These are phyloP conservation scores for Cenopis cana DNA, from an alignment of 2,888 invertebrate genomes.

Conservation along the genomic window DNA sequence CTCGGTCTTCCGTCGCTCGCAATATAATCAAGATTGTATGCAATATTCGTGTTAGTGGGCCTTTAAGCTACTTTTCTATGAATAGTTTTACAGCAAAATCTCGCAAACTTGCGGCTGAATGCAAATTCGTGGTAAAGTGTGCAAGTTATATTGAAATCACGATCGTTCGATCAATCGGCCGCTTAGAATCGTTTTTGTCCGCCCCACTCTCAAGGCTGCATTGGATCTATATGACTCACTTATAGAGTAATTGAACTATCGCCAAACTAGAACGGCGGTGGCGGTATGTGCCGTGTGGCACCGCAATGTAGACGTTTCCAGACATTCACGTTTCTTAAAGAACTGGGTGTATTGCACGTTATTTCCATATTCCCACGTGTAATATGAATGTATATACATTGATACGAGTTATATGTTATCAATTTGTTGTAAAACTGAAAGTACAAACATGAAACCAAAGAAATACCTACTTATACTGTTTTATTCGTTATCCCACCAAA, in stretches of 20 bases:
- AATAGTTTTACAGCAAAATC: too few species aligned
- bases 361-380: not conserved
- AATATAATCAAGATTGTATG: too few species aligned
- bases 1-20: too few species aligned
- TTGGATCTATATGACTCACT: slow-evolving; percentile 15
- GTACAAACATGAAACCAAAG: too few species aligned
- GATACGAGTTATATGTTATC: too few species aligned
- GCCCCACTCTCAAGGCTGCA: slow-evolving; percentile 29
- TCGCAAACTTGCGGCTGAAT: too few species aligned
- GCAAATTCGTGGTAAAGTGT: too few species aligned
- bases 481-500: too few species aligned
- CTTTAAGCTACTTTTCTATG: too few species aligned
- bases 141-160: not conserved
- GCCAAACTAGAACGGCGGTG: not conserved
- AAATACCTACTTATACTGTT: too few species aligned
- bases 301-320: slow-evolving; percentile 5
- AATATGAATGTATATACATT: not conserved
- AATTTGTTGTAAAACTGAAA: too few species aligned
- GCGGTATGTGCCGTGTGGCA: not conserved
- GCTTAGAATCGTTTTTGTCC: slow-evolving; percentile 6
- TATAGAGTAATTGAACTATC: slow-evolving; percentile 4
- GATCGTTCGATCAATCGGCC: not conserved
- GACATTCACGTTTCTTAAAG: not conserved
- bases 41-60: too few species aligned
- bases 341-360: slow-evolving; percentile 3